Conservation (phyloP, 2,113 vertebrate genomes). For the Phylloscopus whistleri region DNA sequence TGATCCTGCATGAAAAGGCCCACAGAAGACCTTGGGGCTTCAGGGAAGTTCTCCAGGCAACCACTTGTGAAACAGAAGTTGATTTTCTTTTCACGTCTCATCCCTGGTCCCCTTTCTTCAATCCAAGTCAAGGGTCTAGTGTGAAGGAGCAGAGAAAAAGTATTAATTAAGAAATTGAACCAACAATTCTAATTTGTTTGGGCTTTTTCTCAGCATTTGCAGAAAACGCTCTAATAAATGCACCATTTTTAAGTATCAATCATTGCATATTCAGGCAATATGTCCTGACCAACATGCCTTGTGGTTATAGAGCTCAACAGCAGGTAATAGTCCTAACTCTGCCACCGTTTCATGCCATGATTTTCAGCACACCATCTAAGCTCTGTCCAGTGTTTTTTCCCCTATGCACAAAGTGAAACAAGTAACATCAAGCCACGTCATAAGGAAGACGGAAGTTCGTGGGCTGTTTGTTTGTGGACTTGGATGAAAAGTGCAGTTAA, state of each 20-base stretch:
- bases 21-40: slow-evolving; percentile 68
- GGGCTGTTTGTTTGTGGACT: not conserved
- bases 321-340: not conserved
- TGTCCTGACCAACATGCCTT: not conserved
- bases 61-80: slow-evolving; percentile 84
- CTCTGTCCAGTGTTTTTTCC: not conserved
- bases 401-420: not conserved
- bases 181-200: not conserved
- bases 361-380: not conserved
- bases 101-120: slow-evolving; percentile 84
- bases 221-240: not conserved
- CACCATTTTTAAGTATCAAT: not conserved
- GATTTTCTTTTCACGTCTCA: slow-evolving; percentile 82
- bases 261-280: not conserved
- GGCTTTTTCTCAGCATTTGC: not conserved
- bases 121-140: slow-evolving; percentile 87
- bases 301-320: not conserved
- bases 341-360: not conserved
- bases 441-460: not conserved
- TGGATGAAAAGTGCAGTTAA: not conserved
- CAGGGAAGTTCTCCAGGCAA: slow-evolving; percentile 80
- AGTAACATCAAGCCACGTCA: not conserved
- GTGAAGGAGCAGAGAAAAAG: not conserved
- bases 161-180: not conserved
- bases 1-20: slow-evolving; percentile 94